Evolutionary conservation across 2,888 invertebrate species (phyloP), one percentile per base, ranked within the genome.

Genomic region (Lycaena phlaeas): DNA sequence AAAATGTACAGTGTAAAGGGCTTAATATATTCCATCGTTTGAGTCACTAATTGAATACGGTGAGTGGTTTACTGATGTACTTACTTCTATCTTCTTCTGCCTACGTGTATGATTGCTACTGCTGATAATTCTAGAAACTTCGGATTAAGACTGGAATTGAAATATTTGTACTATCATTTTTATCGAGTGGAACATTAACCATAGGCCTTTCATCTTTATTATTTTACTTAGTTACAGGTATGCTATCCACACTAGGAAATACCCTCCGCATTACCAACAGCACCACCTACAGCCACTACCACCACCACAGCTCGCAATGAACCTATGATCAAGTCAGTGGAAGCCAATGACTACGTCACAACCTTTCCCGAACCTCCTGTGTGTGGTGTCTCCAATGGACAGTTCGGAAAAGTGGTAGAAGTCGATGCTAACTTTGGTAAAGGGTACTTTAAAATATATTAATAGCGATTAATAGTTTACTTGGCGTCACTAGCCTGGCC

Each of bases 351-450:
- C 52, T 60, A 58, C 61, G 46, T 77, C 47, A 10, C 51, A 0
- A 48, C 50, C 0, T 55, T 79, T 4, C 81, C 54, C 38, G 77
- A 53, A 61, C 88, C 79, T 0, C 81, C 81, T 0, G 66, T 87
- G 0, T 94, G 94, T 52, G 94, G 94, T 0, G 56, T 71, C 38
- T 88, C 87, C 28, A 86, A 87, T 46, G 74, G 75, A 0, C 59
- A 85, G 0, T 85, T 87, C 53, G 77, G 79, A 22, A 86, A 90
- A 51, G 88, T 94, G 1, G 92, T 95, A 4, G 95, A 95, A 0
- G 67, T 85, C 0, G 85, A 88, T 5, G 90, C 92, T 3, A 74
- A 85, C 37, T 69, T 88, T 44, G 89, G 90, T 89, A 64, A 72
- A 66, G 44, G n/a, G 14, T 10, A 22, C 14, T 17, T n/a, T 28